A percentile compares a stretch with the other conserved stretches of the same genome.
Conservation (phyloP, 2,113 vertebrate genomes). For the Pelecanoides urinatrix region DNA sequence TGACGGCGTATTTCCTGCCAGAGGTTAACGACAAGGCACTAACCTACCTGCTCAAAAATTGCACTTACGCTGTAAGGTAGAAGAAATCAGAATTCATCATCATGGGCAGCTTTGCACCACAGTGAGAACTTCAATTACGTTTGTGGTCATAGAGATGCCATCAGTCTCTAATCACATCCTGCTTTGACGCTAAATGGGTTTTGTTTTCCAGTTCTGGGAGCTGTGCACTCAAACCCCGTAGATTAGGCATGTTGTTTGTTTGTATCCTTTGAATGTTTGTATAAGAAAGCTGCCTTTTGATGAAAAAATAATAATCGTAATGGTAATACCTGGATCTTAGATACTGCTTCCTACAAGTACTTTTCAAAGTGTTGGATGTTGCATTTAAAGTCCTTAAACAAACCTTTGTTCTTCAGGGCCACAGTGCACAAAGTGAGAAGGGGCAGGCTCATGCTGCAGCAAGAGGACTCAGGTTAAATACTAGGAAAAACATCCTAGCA, state of each 20-base stretch:
- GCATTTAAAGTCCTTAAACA: not conserved
- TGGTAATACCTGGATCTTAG: not conserved
- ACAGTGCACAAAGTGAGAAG: not conserved
- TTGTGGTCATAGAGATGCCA: not conserved
- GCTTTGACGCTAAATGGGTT: not conserved
- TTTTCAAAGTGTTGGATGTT: not conserved
- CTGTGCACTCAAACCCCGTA: not conserved
- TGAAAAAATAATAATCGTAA: not conserved
- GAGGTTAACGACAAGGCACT: not conserved
- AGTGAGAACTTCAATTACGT: not conserved
- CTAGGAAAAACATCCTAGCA: not conserved
- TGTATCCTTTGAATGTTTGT: not conserved
- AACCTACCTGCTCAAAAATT: not conserved
- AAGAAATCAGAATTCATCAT: not conserved
- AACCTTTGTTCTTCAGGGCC: not conserved
- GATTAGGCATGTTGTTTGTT: not conserved
- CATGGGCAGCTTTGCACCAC: not conserved
- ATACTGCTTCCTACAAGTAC: not conserved
- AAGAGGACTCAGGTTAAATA: not conserved
- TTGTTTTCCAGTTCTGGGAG: not conserved
- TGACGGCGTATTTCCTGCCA: not conserved
- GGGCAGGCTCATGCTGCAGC: not conserved
- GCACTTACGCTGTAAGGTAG: not conserved
- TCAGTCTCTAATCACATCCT: not conserved
- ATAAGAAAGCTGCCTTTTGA: not conserved